These are phyloP conservation scores for Chaetura pelagica DNA, from an alignment of 2,113 vertebrate genomes.

Conservation along the genomic window DNA sequence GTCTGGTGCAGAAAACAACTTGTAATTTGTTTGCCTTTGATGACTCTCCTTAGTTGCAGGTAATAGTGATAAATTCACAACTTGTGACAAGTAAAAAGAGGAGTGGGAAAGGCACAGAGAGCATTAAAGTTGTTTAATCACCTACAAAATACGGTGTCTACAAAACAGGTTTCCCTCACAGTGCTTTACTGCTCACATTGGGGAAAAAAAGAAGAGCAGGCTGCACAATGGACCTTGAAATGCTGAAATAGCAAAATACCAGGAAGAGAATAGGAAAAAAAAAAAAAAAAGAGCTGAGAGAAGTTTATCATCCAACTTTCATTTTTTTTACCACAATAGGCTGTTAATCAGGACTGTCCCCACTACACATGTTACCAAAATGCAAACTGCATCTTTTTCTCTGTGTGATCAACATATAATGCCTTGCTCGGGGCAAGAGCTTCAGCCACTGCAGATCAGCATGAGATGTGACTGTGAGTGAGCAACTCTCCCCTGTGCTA, in stretches of 20 bases:
- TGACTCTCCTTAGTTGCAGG: constrained; percentile 12
- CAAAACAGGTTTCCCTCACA: background rate
- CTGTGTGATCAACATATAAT: background rate
- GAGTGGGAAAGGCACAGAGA: background rate
- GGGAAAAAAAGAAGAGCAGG: background rate
- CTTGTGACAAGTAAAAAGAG: constrained; percentile 35
- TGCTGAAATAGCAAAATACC: background rate
- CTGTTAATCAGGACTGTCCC: background rate
- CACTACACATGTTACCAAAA: background rate
- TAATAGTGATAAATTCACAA: constrained; percentile 39
- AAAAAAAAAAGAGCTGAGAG: background rate
- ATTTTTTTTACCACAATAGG: background rate
- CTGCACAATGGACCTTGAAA: background rate
- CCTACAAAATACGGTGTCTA: background rate
- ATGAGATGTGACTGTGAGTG: background rate
- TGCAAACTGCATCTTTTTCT: background rate
- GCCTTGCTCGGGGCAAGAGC: background rate
- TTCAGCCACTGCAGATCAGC: background rate
- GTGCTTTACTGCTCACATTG: background rate
- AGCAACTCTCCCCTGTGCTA: background rate
- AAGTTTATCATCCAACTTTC: background rate
- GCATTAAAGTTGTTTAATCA: constrained; percentile 8
- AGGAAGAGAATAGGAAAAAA: background rate
- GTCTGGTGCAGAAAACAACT: constrained; percentile 26
- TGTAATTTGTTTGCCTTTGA: constrained; percentile 43